These are phyloP conservation scores for Enteromius treurensis DNA, from an alignment of 2,797 vertebrate genomes.

Conservation along the genomic window DNA sequence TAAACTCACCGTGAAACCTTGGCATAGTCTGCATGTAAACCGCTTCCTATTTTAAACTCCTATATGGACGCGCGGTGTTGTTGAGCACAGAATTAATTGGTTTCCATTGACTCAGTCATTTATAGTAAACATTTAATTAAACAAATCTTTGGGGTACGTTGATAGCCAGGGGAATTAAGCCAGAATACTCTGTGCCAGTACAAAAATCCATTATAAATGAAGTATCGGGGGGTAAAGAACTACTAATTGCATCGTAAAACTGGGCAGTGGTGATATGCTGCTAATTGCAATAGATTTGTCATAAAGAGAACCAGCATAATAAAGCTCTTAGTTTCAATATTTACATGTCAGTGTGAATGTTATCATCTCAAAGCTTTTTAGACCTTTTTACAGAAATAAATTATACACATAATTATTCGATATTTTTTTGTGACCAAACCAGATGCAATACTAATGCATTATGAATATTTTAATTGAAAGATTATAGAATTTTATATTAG, in stretches of 20 bases:
- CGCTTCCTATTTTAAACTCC: constrained; percentile 8
- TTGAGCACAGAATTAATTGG: constrained; percentile 44
- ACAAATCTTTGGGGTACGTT: constrained; percentile 49
- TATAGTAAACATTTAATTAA: constrained; percentile 60
- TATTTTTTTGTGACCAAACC: background rate
- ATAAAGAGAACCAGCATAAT: constrained; percentile 22
- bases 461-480: background rate
- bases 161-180: constrained; percentile 38
- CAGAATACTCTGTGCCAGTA: constrained; percentile 14
- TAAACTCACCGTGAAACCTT: constrained; percentile 31
- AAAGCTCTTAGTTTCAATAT: background rate
- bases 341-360: background rate
- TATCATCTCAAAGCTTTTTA: background rate
- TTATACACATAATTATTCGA: too few species aligned
- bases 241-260: constrained; percentile 36
- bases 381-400: background rate
- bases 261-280: constrained; percentile 24
- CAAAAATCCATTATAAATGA: constrained; percentile 38
- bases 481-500: too few species aligned
- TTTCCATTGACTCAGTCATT: constrained; percentile 47
- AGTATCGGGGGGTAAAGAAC: constrained; percentile 9
- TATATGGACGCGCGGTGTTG: background rate
- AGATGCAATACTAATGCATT: background rate
- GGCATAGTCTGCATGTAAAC: background rate
- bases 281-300: constrained; percentile 39